phyloP scores from a whole-genome alignment of 1,140 invertebrate genomes.

The Diachasmimorpha longicaudata region DNA sequence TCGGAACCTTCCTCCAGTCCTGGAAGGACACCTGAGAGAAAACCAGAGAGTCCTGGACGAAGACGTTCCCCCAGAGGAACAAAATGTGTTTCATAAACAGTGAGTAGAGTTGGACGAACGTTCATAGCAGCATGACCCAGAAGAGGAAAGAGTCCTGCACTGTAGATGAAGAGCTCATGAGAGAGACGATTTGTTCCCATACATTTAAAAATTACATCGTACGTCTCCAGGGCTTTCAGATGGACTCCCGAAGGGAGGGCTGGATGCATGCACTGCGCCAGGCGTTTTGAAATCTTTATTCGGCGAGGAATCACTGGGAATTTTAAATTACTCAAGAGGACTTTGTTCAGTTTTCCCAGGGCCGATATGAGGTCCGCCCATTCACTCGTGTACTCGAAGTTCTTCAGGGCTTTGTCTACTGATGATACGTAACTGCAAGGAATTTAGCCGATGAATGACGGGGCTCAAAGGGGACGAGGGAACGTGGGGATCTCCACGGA shows the following conservation, averaged over 20 bases:
- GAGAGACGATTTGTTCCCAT: constrained; percentile 85
- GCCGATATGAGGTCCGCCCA: constrained; percentile 96
- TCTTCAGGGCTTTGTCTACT: constrained; percentile 89
- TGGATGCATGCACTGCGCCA: constrained; percentile 96
- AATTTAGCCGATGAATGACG: neutral
- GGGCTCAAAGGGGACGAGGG: neutral
- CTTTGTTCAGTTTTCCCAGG: constrained; percentile 91
- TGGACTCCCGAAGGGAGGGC: constrained; percentile 91
- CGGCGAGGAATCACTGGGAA: constrained; percentile 89
- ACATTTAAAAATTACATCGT: constrained; percentile 91
- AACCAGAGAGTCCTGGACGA: constrained; percentile 85
- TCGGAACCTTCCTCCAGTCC: constrained; percentile 92
- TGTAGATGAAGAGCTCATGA: constrained; percentile 88
- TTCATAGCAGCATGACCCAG: constrained; percentile 91
- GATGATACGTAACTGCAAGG: constrained; percentile 72
- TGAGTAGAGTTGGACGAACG: constrained; percentile 81
- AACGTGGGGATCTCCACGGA: neutral
- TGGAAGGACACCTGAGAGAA: constrained; percentile 82
- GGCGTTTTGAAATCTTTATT: constrained; percentile 89
- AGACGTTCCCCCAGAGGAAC: constrained; percentile 82
- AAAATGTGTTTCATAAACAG: constrained; percentile 93
- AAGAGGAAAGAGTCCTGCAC: constrained; percentile 86
- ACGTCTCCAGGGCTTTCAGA: constrained; percentile 91
- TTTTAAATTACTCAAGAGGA: constrained; percentile 78
- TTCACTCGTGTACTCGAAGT: constrained; percentile 93